Evolutionary conservation across 1,140 invertebrate species (phyloP), one percentile per base, ranked within the genome.

Genomic region (Berghia stephanieae): DNA sequence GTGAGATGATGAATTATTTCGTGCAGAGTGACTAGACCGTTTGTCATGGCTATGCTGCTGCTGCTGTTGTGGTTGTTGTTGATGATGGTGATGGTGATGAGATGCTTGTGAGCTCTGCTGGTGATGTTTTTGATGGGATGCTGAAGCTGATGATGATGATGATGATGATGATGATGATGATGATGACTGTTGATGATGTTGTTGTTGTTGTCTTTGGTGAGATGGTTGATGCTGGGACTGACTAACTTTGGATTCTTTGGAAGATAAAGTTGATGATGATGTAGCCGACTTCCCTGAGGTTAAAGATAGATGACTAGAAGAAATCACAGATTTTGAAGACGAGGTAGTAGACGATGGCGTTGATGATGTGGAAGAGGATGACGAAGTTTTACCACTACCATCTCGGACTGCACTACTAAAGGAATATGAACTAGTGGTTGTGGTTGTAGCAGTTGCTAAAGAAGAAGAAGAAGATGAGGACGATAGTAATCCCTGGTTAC

Each of bases 151-250:
- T 73, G 71, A 1, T 73, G 16, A 2, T 57, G 71, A 3, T 73
- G 71, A n/a, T 73, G 71, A 36, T 73, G 49, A n/a, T 73, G 71
- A 57, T 73, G 71, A 34, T 21, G 40, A 27, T 63, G 38, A 10
- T 68, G 74, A 21, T 68, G 42, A 49, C 31, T 49, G 40, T 21
- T 34, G 5, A 40, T n/a, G 34, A 3, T 27, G n/a, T 68, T 68
- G 43, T 57, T 66, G 60, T 13, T 38, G 57, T 63, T 31, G 10
- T 63, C 34, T 16, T 63, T 63, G 57, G 8, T 63, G 10, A 24
- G 10, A 27, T 63, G 10, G 10, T 63, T 10, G 57, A 2, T 21
- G 31, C 5, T 16, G 43, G 2, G 21, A 43, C 21, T 44, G 68
- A 43, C 69, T 46, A 55, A 2, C 0, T 49, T 34, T 52, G 46